Conservation (phyloP, 2,113 vertebrate species). For the Tragelaphus imberbis region DNA sequence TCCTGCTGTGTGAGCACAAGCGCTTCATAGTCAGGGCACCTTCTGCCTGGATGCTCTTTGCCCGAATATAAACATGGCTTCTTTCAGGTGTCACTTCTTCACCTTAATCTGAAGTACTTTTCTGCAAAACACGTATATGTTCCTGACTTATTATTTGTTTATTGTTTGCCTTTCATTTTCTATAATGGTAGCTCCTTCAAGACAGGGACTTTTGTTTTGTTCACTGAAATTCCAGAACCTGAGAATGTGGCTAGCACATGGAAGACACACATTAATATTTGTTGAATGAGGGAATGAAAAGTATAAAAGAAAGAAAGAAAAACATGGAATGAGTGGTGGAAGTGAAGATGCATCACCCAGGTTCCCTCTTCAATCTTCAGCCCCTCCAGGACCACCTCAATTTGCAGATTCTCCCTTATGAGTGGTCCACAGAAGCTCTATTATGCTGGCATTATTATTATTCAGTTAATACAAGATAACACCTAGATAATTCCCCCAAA, state of each 20-base stretch:
- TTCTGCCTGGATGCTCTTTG: neutral
- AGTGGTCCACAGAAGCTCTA: neutral
- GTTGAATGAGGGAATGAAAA: neutral
- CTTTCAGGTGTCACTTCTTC: neutral
- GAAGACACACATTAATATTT: neutral
- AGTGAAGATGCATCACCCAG: neutral
- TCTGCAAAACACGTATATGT: neutral
- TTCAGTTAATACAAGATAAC: neutral
- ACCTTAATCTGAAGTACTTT: neutral
- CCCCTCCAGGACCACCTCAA: neutral
- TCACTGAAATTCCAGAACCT: neutral
- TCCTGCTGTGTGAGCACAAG: neutral
- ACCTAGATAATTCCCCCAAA: neutral
- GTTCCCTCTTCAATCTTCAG: neutral
- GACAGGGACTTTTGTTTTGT: neutral
- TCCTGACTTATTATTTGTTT: neutral
- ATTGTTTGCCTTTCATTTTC: neutral
- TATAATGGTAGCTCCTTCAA: neutral
- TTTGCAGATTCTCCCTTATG: neutral
- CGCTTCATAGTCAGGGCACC: accelerated
- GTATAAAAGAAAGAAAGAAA: neutral
- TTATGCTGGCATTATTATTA: neutral
- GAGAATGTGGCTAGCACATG: neutral
- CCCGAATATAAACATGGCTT: neutral
- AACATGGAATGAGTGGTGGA: neutral